Conservation (phyloP, 2,113 vertebrate species). For the Nicator chloris region DNA sequence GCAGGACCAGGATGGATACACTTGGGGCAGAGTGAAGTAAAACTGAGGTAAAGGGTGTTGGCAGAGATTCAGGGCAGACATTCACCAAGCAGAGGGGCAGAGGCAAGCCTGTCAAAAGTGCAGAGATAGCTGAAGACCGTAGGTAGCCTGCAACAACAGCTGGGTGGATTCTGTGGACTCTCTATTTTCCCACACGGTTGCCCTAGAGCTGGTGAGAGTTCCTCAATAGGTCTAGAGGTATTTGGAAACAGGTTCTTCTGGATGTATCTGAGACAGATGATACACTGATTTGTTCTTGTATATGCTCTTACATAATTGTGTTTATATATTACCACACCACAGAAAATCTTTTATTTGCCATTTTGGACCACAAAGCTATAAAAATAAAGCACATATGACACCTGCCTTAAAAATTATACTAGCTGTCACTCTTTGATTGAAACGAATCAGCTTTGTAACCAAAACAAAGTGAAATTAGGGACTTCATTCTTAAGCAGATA, state of each 20-base stretch:
- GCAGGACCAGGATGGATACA: background rate
- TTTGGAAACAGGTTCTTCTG: background rate
- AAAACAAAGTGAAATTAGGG: constrained; percentile 18
- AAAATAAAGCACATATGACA: constrained; percentile 3
- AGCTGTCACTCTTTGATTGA: background rate
- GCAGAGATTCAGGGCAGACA: background rate
- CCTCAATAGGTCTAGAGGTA: background rate
- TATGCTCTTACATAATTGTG: background rate
- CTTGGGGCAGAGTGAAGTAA: background rate
- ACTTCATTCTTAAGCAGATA: background rate
- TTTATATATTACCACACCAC: background rate
- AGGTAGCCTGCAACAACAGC: background rate
- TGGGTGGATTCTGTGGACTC: background rate
- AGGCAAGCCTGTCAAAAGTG: background rate
- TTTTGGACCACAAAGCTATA: background rate
- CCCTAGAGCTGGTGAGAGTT: background rate
- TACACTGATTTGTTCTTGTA: background rate
- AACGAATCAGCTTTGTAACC: background rate
- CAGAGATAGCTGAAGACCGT: background rate
- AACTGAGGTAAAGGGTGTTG: background rate
- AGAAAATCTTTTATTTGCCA: background rate
- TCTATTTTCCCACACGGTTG: fast-evolving
- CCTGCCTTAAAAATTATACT: constrained; percentile 28
- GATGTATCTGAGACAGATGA: background rate
- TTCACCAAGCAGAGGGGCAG: background rate